phyloP scores from a whole-genome alignment of 2,797 vertebrate genomes.

The Sebastolobus altivelis region DNA sequence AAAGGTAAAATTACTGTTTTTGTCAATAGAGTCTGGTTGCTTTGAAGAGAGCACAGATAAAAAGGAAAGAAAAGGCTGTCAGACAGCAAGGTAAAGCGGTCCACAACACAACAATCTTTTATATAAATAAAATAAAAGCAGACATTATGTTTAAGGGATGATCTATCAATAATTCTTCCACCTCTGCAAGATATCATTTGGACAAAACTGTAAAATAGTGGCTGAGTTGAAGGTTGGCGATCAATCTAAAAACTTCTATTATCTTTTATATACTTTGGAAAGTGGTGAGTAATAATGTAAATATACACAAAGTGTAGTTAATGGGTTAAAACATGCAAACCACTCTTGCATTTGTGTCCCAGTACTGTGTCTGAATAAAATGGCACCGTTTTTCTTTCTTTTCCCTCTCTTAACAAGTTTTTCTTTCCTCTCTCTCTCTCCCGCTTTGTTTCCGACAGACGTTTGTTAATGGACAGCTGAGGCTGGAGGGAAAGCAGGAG shows the following conservation, averaged over 20 bases:
- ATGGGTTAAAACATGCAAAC: background rate
- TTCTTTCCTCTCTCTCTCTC: slow-evolving; percentile 8
- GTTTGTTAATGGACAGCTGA: slow-evolving; percentile 79
- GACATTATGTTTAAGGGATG: background rate
- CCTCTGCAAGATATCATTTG: background rate
- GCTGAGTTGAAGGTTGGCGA: background rate
- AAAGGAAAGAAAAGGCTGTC: too few relatives aligned
- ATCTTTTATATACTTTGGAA: slow-evolving; percentile 1
- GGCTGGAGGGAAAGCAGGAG: slow-evolving; percentile 78
- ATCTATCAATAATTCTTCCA: background rate
- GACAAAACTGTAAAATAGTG: background rate
- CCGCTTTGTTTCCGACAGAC: slow-evolving; percentile 71
- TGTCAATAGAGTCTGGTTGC: too few relatives aligned
- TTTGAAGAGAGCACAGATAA: too few relatives aligned
- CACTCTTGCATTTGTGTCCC: too few relatives aligned
- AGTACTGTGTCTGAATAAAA: slow-evolving; percentile 27
- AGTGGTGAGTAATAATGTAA: slow-evolving; percentile 10
- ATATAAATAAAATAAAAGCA: background rate
- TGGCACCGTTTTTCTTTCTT: background rate
- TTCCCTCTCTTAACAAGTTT: slow-evolving; percentile 1
- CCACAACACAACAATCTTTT: too few relatives aligned
- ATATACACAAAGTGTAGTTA: background rate
- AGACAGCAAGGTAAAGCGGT: too few relatives aligned
- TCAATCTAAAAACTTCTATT: background rate
- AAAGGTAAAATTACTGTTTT: too few relatives aligned